Conservation (phyloP, 2,797 vertebrate species). For the Miichthys miiuy region DNA sequence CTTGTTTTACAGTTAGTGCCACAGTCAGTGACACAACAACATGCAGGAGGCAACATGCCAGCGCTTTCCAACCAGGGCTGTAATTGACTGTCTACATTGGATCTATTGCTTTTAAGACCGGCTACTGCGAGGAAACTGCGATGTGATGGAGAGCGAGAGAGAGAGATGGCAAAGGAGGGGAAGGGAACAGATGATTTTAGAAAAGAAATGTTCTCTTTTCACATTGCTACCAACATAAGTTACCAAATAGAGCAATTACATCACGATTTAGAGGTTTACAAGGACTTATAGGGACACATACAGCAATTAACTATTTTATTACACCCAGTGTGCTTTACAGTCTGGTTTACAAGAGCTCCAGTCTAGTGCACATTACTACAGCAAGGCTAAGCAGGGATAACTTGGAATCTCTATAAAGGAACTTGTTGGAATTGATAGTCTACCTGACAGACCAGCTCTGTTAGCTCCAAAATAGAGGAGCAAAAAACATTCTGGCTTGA, state of each 20-base stretch:
- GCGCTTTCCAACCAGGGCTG: slow-evolving; percentile 29
- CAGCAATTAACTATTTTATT: slow-evolving; percentile 61
- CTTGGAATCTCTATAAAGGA: slow-evolving; percentile 35
- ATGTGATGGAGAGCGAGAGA: not conserved
- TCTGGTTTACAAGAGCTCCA: slow-evolving; percentile 59
- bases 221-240: not conserved
- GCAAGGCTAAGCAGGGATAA: slow-evolving; percentile 23
- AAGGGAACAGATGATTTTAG: not conserved
- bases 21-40: slow-evolving; percentile 43
- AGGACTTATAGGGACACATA: slow-evolving; percentile 28
- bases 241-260: slow-evolving; percentile 33
- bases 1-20: slow-evolving; percentile 34
- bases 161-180: not conserved
- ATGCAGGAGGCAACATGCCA: slow-evolving; percentile 44
- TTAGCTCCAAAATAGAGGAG: slow-evolving; percentile 6
- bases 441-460: slow-evolving; percentile 7
- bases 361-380: slow-evolving; percentile 52
- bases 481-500: slow-evolving; percentile 2
- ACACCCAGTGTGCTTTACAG: slow-evolving; percentile 46
- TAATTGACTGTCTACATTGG: slow-evolving; percentile 45
- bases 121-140: slow-evolving; percentile 5
- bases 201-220: slow-evolving; percentile 5
- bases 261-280: slow-evolving; percentile 48
- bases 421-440: slow-evolving; percentile 36
- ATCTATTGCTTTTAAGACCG: slow-evolving; percentile 39